Conservation (phyloP, 1,140 invertebrate genomes). For the Parapsyche elsis region DNA sequence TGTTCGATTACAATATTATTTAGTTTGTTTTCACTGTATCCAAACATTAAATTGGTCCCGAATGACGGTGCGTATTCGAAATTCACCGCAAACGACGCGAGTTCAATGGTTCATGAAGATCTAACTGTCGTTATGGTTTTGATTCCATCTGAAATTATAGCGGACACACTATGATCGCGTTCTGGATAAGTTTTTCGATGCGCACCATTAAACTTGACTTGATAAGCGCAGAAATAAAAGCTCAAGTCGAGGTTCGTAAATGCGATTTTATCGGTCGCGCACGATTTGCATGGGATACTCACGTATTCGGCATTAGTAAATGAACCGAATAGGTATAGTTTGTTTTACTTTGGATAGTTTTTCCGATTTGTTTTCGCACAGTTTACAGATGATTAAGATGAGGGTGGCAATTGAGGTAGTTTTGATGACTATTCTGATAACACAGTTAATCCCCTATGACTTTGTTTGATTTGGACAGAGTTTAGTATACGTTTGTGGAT, state of each 20-base stretch:
- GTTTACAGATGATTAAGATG: too few relatives aligned
- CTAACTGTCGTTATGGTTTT: conserved; percentile 28
- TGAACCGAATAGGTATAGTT: not conserved
- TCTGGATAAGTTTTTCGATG: not conserved
- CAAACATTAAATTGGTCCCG: not conserved
- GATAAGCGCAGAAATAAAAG: not conserved
- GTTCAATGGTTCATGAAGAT: conserved; percentile 8
- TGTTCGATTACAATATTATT: conserved; percentile 1
- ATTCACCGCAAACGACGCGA: not conserved
- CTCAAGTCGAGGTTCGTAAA: not conserved
- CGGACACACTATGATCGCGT: not conserved
- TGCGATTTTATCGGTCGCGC: not conserved
- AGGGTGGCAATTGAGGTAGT: too few relatives aligned
- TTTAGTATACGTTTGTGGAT: too few relatives aligned
- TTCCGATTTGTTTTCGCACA: too few relatives aligned
- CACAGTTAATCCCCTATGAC: too few relatives aligned
- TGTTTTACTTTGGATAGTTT: too few relatives aligned
- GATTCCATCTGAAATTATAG: not conserved
- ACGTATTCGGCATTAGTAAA: not conserved
- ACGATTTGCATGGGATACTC: too few relatives aligned
- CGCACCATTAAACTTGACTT: conserved; percentile 9
- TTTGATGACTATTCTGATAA: too few relatives aligned
- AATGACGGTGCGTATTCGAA: not conserved
- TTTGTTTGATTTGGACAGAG: too few relatives aligned
- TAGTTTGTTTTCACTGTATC: not conserved